A percentile compares a stretch with the other conserved stretches of the same genome.
phyloP scores from a whole-genome alignment of 1,140 invertebrate species.

The Polypedilum vanderplanki region DNA sequence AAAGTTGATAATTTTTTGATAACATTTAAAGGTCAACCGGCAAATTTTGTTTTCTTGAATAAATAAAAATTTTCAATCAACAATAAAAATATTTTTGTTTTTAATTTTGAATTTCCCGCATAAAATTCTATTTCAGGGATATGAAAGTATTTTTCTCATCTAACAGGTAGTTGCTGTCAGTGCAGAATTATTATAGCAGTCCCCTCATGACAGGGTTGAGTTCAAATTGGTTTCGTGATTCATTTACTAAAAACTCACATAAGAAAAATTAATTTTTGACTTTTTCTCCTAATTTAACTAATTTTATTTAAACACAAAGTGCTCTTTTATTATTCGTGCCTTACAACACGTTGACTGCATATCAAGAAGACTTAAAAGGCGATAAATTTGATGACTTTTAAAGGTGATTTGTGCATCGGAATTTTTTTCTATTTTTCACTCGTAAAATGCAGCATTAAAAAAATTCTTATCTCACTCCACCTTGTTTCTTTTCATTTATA shows the following conservation, averaged over 20 bases:
- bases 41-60: too few relatives aligned
- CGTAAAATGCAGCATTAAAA: neutral
- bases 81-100: too few relatives aligned
- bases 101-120: neutral
- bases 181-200: neutral
- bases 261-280: neutral
- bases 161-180: neutral
- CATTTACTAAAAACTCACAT: neutral
- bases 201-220: neutral
- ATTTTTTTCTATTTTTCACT: neutral
- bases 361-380: neutral
- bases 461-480: constrained; percentile 17
- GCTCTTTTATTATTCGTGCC: neutral
- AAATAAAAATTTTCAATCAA: too few relatives aligned
- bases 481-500: neutral
- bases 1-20: neutral
- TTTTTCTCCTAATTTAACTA: neutral
- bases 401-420: neutral
- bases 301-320: neutral
- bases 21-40: too few relatives aligned
- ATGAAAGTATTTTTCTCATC: neutral
- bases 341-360: neutral
- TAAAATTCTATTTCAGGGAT: neutral
- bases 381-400: neutral
- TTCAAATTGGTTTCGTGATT: constrained; percentile 9